These are phyloP conservation scores for Serilophus lunatus DNA, from an alignment of 2,113 vertebrate genomes.

Conservation along the genomic window DNA sequence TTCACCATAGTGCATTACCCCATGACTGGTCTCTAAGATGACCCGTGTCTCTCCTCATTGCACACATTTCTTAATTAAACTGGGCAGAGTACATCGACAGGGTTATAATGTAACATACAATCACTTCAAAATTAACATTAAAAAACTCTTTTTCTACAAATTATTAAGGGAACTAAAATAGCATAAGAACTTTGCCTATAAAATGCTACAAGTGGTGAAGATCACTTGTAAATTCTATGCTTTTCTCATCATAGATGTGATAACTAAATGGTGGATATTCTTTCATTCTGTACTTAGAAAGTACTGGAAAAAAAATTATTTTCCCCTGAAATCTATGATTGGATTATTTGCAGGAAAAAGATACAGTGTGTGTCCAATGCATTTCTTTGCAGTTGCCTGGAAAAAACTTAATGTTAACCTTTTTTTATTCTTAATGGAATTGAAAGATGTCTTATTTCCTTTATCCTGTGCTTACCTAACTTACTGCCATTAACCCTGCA, in stretches of 20 bases:
- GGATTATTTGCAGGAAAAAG: neutral
- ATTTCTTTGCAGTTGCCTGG: neutral
- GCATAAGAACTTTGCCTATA: neutral
- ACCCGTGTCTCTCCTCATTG: neutral
- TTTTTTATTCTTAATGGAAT: neutral
- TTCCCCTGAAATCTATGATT: neutral
- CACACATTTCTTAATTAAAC: neutral
- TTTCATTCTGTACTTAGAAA: neutral
- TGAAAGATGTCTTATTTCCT: neutral
- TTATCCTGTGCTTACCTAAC: constrained; percentile 48
- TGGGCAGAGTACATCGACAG: neutral
- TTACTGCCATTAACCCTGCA: constrained; percentile 38
- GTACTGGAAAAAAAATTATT: neutral
- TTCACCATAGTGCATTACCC: neutral
- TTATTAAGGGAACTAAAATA: neutral
- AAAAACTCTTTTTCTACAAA: neutral
- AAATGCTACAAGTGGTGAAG: neutral
- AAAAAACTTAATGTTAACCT: neutral
- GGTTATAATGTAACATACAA: neutral
- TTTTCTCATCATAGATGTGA: neutral
- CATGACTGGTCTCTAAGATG: neutral
- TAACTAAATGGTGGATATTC: neutral
- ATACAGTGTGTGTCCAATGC: neutral
- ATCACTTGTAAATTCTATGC: neutral
- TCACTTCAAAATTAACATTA: neutral